A percentile compares a stretch with the other conserved stretches of the same genome.
Evolutionary conservation across 2,797 vertebrate species (phyloP).

Genomic region (Cacajao melanocephalus): DNA sequence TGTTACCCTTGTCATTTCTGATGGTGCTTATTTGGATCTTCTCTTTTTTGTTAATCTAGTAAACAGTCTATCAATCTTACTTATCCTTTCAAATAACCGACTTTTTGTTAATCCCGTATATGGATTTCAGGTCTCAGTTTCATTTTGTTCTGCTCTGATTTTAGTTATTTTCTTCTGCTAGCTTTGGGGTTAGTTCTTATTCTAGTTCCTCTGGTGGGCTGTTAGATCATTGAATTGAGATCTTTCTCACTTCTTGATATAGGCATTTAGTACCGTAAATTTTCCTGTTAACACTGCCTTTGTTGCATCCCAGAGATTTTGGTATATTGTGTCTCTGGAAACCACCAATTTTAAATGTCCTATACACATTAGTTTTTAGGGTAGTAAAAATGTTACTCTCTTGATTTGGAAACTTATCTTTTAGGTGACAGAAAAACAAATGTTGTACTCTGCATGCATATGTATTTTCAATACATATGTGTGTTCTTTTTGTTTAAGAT

Average conservation of each 20-base stretch:
- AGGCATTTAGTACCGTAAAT: neutral
- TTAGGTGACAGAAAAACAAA: slow-evolving; percentile 15
- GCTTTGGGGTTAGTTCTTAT: too few relatives aligned
- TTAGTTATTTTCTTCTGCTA: too few relatives aligned
- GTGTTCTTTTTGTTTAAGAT: neutral
- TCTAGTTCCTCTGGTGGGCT: too few relatives aligned
- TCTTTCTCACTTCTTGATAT: neutral
- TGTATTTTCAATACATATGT: slow-evolving; percentile 19
- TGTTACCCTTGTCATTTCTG: too few relatives aligned
- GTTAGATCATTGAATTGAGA: too few relatives aligned
- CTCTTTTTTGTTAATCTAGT: too few relatives aligned
- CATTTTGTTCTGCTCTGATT: too few relatives aligned
- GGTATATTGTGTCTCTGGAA: neutral
- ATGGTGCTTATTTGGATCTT: too few relatives aligned
- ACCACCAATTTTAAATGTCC: slow-evolving; percentile 28
- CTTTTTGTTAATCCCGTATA: too few relatives aligned
- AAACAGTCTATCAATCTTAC: too few relatives aligned
- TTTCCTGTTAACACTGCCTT: neutral
- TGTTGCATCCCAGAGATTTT: neutral
- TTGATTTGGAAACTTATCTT: slow-evolving; percentile 42
- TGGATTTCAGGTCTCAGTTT: too few relatives aligned
- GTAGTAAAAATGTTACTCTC: neutral
- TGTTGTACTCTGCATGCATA: neutral
- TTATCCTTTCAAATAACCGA: too few relatives aligned
- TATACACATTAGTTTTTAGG: slow-evolving; percentile 17